These are phyloP conservation scores for Lasioglossum lativentre DNA, from an alignment of 2,888 invertebrate genomes.

Conservation along the genomic window DNA sequence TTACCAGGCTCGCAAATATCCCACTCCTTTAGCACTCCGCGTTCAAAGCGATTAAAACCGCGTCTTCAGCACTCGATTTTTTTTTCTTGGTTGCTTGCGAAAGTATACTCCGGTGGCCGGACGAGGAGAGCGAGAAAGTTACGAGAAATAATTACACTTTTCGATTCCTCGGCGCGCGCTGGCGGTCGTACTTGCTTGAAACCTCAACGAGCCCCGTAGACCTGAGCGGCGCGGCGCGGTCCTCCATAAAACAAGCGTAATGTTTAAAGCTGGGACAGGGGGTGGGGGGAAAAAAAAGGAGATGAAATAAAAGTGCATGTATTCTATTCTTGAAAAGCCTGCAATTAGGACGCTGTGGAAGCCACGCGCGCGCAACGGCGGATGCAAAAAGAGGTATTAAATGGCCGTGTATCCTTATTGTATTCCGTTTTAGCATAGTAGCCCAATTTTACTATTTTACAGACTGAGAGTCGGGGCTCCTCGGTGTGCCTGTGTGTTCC, in stretches of 20 bases:
- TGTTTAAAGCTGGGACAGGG: conserved; percentile 6
- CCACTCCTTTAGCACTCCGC: not conserved
- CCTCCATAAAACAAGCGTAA: conserved; percentile 16
- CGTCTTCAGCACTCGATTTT: not conserved
- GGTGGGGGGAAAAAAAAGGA: not conserved
- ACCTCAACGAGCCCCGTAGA: conserved; percentile 8
- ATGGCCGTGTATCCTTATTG: conserved; percentile 62
- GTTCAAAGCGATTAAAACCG: not conserved
- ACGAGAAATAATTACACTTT: conserved; percentile 9
- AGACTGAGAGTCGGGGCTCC: not conserved
- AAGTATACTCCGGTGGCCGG: not conserved
- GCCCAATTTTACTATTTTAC: conserved; percentile 65
- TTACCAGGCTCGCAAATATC: not conserved
- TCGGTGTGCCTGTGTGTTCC: not conserved
- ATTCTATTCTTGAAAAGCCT: conserved; percentile 41
- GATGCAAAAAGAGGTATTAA: conserved; percentile 39
- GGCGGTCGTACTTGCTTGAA: not conserved
- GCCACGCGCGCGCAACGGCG: conserved; percentile 25
- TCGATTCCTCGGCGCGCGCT: conserved; percentile 7
- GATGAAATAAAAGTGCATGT: not conserved
- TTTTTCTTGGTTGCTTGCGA: not conserved
- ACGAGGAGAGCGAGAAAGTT: not conserved
- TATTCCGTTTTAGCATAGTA: conserved; percentile 55
- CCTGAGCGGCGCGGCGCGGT: not conserved
- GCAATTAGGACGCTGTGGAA: conserved; percentile 54